Evolutionary conservation across 2,797 vertebrate species (phyloP), one percentile per base, ranked within the genome.

Genomic region (Spea hammondii): DNA sequence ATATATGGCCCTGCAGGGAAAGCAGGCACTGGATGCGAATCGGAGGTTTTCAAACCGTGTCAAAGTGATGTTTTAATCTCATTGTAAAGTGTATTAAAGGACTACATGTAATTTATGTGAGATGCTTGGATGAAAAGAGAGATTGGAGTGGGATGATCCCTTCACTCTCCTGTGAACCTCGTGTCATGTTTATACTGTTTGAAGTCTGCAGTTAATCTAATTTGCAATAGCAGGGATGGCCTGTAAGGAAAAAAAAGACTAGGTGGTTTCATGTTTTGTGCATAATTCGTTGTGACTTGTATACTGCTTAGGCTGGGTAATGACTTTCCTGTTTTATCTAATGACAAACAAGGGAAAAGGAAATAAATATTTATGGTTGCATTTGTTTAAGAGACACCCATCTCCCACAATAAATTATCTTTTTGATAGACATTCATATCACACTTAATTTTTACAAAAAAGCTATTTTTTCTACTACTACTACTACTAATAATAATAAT

Each of bases 61-160:
- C 92, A 90, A 85, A 86, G 89, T 90, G 92, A 93, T 91, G 90
- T 92, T 92, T 93, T 91, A 92, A 93, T 92, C 90, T 91, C 88
- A 83, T 83, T 86, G 86, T 82, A 89, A 90, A 88, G 87, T 89
- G 87, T 89, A 91, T 91, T 89, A 92, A 89, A 90, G 84, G 83
- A 90, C 89, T 85, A 88, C 89, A 91, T 88, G 90, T 89, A 86
- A 91, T 91, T 91, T 89, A 82, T 85, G 86, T 12, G 87, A 84
- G 85, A 85, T 60, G 87, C 87, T 86, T 82, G 80, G 89, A 90
- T 91, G 89, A 89, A 87, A 91, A 85, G 86, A 83, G 87, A 91
- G 91, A 93, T 92, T 91, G 89, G 88, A 91, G 90, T 88, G 89
- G 89, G 89, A 84, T 86, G 89, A 87, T 87, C 85, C 85, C 88